Base-by-base conservation (phyloP, 1,140 invertebrate species). In the Drosophila bocki region DNA sequence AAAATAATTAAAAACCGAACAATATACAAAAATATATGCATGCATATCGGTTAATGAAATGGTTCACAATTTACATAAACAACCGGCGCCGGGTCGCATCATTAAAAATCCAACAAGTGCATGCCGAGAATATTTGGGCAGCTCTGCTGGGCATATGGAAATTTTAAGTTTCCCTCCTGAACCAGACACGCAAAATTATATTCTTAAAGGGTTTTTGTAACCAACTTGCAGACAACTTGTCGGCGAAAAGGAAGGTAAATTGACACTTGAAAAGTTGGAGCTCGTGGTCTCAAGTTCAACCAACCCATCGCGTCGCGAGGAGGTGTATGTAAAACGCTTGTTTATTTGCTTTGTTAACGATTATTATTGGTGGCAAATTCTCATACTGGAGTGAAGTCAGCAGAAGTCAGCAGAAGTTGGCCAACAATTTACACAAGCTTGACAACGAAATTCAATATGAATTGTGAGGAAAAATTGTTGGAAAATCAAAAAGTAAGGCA, bases 361-460 rank as follows among this genome's bases (percentile, higher is more conserved):
- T 53, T 69, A 70, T 48, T 70, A 71, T 76, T 59, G 48, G 65
- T 53, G 48, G 47, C 48, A 54, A 56, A 56, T 44, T 69, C 33
- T 3, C 12, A 51, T 17, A 37, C 47, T 44, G 11, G 42, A 42
- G 79, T 63, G 45, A 26, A 44, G 69, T 78, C 75, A 82, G 82
- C 82, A 44, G 26, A 26, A 26, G 69, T 78, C 78, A 78, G 82
- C 82, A 75, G 53, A 71, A 58, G 39, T 67, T 69, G 51, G 51
- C 39, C 57, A 56, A 62, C 47, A 70, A 37, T 51, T 78, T 57
- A 85, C 82, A 75, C 78, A 65, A 58, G 69, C 29, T 44, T 48
- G 70, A 86, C 82, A 86, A 70, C 57, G 82, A 86, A 85, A 85
- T 78, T 37, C 33, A 84, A 83, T 47, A 60, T 44, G 50, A 77